A percentile compares a stretch with the other conserved stretches of the same genome.
Evolutionary conservation across 92 coral and sea anemone genomes (phyloP).

Genomic region (Micromussa lordhowensis): DNA sequence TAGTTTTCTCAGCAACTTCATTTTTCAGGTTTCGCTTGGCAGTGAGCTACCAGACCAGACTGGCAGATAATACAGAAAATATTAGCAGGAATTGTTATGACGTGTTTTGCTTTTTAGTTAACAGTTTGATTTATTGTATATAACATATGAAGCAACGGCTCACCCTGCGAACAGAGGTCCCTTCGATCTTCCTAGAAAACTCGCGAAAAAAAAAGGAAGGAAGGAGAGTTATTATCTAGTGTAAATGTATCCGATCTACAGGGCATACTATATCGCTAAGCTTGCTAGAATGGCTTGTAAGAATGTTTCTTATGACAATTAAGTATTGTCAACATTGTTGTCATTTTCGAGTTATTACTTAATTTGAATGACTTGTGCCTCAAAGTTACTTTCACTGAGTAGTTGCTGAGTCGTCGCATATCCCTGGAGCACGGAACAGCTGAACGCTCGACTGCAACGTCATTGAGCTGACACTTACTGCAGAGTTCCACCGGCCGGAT

Average conservation of each 20-base stretch:
- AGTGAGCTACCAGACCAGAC: background rate
- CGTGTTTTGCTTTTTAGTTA: background rate
- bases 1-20: background rate
- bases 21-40: background rate
- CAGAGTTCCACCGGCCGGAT: background rate
- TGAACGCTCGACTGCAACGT: background rate
- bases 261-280: background rate
- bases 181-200: too few species aligned
- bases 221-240: too few species aligned
- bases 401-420: background rate
- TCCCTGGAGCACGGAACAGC: background rate
- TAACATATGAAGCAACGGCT: background rate
- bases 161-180: too few species aligned
- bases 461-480: background rate
- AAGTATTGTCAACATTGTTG: background rate
- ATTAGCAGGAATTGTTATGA: background rate
- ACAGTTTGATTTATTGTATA: background rate
- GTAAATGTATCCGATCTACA: too few species aligned
- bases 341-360: background rate
- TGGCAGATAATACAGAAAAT: background rate
- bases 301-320: background rate
- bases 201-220: too few species aligned
- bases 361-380: background rate
- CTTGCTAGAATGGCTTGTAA: background rate
- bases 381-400: background rate